phyloP scores from a whole-genome alignment of 64 coral and sea anemone genomes.

The Montipora foliosa region DNA sequence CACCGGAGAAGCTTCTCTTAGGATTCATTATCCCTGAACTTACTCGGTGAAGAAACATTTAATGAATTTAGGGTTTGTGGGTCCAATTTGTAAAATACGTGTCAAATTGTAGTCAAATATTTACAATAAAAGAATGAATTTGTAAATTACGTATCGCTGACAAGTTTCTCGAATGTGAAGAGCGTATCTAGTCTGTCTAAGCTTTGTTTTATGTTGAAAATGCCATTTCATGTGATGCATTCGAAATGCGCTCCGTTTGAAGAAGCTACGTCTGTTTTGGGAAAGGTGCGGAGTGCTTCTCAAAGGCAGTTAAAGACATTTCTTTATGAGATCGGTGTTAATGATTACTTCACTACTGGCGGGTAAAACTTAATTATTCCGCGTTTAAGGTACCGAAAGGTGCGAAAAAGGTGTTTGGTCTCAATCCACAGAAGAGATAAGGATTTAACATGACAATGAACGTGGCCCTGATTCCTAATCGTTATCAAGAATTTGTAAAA shows the following conservation, averaged over 20 bases:
- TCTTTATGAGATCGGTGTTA: conserved; percentile 21
- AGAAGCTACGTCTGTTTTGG: not conserved
- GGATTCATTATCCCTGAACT: conserved; percentile 25
- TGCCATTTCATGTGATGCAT: not conserved
- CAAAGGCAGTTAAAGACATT: not conserved
- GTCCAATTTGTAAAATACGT: conserved; percentile 57
- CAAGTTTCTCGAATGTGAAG: not conserved
- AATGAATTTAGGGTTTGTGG: conserved; percentile 18
- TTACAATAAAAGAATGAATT: conserved; percentile 55
- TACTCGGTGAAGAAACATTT: not conserved
- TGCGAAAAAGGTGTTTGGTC: conserved; percentile 23
- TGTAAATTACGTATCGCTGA: conserved; percentile 14
- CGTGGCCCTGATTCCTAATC: conserved; percentile 38
- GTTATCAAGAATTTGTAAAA: conserved; percentile 54
- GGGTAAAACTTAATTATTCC: conserved; percentile 56
- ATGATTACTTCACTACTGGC: conserved; percentile 34
- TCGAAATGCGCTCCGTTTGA: not conserved
- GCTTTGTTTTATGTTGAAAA: conserved; percentile 34
- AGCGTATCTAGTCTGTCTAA: conserved; percentile 1
- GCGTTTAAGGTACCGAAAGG: conserved; percentile 32
- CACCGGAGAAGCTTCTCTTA: not conserved
- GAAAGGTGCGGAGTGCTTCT: not conserved
- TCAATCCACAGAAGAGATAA: conserved; percentile 30
- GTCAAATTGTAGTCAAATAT: conserved; percentile 58
- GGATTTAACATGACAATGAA: conserved; percentile 33